Evolutionary conservation across 2,888 invertebrate genomes (phyloP).

Genomic region (Seira sanloemensis): DNA sequence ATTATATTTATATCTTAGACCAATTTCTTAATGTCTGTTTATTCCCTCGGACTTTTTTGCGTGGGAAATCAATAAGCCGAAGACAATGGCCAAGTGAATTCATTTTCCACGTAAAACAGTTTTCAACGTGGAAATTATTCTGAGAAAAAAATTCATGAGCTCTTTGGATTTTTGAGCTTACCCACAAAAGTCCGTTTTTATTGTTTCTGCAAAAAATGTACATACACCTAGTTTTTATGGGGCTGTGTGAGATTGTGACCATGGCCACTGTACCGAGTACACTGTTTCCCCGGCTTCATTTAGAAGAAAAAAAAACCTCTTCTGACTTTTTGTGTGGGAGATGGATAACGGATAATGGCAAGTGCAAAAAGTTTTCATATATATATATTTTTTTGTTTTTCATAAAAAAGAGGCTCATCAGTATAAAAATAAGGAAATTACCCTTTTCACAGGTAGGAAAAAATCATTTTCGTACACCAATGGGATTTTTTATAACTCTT

Average conservation of each 20-base stretch:
- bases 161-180: background rate
- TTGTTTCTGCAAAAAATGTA: too few species aligned
- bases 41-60: too few species aligned
- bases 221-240: too few species aligned
- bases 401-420: background rate
- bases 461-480: conserved; percentile 58
- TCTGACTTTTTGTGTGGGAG: background rate
- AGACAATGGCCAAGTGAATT: too few species aligned
- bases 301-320: too few species aligned
- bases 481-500: conserved; percentile 44
- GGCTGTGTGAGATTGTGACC: too few species aligned
- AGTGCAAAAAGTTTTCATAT: background rate
- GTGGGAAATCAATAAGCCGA: background rate
- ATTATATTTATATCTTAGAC: background rate
- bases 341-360: background rate
- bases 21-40: background rate
- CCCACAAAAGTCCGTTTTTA: too few species aligned
- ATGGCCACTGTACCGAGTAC: too few species aligned
- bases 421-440: conserved; percentile 33
- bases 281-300: too few species aligned
- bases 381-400: background rate
- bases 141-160: background rate
- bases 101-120: background rate
- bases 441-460: conserved; percentile 57
- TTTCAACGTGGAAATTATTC: background rate